Evolutionary conservation across 2,888 invertebrate species (phyloP).

Genomic region (Caenorhabditis panamensis): DNA sequence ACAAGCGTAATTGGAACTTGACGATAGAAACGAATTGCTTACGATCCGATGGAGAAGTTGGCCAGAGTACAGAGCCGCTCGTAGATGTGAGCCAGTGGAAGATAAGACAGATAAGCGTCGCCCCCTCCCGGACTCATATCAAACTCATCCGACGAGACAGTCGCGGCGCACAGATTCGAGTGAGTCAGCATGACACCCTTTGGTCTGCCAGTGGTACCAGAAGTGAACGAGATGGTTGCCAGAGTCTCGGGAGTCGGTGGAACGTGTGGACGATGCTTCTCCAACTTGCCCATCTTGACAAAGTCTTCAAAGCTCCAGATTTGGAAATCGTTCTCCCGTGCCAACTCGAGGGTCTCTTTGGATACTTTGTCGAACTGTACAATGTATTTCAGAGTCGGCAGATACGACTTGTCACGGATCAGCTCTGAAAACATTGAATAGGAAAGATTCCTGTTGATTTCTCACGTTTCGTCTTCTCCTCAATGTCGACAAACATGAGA

Average conservation of each 20-base stretch:
- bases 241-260: constrained; percentile 51
- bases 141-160: constrained; percentile 44
- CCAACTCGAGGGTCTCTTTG: constrained; percentile 18
- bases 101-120: constrained; percentile 48
- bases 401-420: constrained; percentile 32
- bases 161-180: constrained; percentile 37
- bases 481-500: constrained; percentile 48
- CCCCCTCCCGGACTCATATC: neutral
- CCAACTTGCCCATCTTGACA: constrained; percentile 35
- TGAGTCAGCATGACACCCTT: constrained; percentile 61
- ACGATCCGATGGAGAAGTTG: constrained; percentile 42
- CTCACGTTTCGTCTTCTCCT: constrained; percentile 48
- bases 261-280: constrained; percentile 47
- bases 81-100: constrained; percentile 60
- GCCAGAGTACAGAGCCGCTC: constrained; percentile 42
- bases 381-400: constrained; percentile 48
- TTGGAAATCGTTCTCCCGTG: constrained; percentile 42
- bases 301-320: constrained; percentile 44
- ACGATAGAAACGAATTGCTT: neutral
- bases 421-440: constrained; percentile 28
- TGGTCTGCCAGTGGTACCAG: constrained; percentile 61
- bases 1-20: neutral
- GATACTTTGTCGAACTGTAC: constrained; percentile 44
- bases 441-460: neutral
- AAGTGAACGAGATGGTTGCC: constrained; percentile 61